Conservation (phyloP, 2,888 invertebrate genomes). For the Drosophila crucigera region DNA sequence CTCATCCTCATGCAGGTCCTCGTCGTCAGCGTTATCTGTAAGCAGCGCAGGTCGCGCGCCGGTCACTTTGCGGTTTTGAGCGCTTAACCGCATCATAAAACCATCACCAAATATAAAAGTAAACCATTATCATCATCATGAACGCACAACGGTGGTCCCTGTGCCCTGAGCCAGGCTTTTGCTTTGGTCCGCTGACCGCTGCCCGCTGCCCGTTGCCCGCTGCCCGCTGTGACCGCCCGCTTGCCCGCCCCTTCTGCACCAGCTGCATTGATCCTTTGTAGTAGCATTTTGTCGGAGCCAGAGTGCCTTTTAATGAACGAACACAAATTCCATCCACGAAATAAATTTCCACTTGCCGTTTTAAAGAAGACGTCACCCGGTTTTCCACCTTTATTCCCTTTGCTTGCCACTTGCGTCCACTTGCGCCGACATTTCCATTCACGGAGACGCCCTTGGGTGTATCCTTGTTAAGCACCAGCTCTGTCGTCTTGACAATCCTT, state of each 20-base stretch:
- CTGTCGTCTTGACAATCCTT: conserved; percentile 2
- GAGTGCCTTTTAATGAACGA: conserved; percentile 59
- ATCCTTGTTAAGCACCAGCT: conserved; percentile 4
- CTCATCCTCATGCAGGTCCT: not conserved
- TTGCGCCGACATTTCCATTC: conserved; percentile 31
- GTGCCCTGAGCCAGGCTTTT: conserved; percentile 24
- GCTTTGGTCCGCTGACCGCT: conserved; percentile 9
- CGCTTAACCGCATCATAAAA: conserved; percentile 82
- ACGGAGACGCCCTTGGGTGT: conserved; percentile 2
- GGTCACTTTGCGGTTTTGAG: conserved; percentile 77
- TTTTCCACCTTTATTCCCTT: conserved; percentile 25
- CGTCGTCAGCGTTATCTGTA: conserved; percentile 8
- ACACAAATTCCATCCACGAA: conserved; percentile 23
- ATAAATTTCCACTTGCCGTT: conserved; percentile 49
- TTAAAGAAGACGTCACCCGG: conserved; percentile 7
- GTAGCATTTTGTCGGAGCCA: conserved; percentile 22
- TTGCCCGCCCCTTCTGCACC: conserved; percentile 26
- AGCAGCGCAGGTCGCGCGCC: conserved; percentile 51
- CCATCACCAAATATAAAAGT: conserved; percentile 77
- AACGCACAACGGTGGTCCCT: conserved; percentile 64
- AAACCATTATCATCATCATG: conserved; percentile 79
- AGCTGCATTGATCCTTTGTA: conserved; percentile 60
- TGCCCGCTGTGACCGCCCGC: conserved; percentile 29
- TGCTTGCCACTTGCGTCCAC: conserved; percentile 11
- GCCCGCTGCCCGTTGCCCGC: conserved; percentile 10